Evolutionary conservation across 1,140 invertebrate genomes (phyloP).

Genomic region (Zaprionus nigranus): DNA sequence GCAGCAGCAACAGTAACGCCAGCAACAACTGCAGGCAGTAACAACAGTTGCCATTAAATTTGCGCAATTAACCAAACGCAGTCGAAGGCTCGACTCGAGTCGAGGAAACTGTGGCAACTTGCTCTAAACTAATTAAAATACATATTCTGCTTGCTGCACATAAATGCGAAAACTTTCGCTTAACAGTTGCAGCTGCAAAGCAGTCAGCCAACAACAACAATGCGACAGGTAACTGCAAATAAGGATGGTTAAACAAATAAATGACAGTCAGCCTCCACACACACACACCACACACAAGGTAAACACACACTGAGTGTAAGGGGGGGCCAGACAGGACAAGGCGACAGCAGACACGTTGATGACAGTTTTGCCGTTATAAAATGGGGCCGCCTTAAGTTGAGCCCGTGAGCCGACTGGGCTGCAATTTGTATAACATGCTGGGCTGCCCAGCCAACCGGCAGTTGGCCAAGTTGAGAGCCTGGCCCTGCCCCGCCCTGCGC

Average conservation of each 20-base stretch:
- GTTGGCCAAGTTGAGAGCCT: constrained; percentile 44
- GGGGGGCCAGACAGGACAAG: constrained; percentile 12
- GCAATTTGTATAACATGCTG: constrained; percentile 81
- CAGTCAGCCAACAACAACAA: constrained; percentile 22
- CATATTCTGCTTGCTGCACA: constrained; percentile 73
- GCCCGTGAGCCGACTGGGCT: constrained; percentile 17
- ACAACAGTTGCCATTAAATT: constrained; percentile 63
- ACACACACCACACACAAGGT: background rate
- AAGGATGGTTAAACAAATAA: constrained; percentile 68
- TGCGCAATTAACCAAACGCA: constrained; percentile 76
- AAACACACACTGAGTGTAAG: constrained; percentile 40
- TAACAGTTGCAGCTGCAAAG: constrained; percentile 21
- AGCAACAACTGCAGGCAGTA: background rate
- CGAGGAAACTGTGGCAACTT: constrained; percentile 56
- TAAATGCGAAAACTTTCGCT: constrained; percentile 78
- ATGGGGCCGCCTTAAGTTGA: constrained; percentile 3
- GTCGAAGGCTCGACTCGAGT: constrained; percentile 13
- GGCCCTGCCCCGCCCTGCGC: constrained; percentile 23
- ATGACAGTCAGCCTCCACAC: constrained; percentile 41
- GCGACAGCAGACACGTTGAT: constrained; percentile 66
- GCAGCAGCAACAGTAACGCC: constrained; percentile 14
- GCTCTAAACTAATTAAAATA: constrained; percentile 80
- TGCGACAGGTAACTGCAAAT: constrained; percentile 57
- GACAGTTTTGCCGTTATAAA: constrained; percentile 63
- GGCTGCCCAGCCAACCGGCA: constrained; percentile 47